phyloP scores from a whole-genome alignment of 2,888 invertebrate species.

The Dolichopus griseipennis region DNA sequence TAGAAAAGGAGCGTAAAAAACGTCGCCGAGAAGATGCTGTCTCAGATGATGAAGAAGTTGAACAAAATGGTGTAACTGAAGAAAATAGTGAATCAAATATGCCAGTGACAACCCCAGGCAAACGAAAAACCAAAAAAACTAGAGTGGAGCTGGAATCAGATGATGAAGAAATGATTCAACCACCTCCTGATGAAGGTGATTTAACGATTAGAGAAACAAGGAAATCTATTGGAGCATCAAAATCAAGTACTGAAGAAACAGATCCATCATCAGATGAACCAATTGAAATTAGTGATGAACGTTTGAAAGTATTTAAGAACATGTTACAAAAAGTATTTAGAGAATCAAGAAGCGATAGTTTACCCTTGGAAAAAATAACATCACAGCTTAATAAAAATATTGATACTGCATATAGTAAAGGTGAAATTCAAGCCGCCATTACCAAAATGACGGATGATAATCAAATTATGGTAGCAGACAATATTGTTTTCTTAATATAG shows the following conservation, averaged over 20 bases:
- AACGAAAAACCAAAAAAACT: slow-evolving; percentile 32
- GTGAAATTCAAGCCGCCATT: slow-evolving; percentile 71
- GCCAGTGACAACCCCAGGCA: slow-evolving; percentile 23
- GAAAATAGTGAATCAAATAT: slow-evolving; percentile 25
- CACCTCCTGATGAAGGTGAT: slow-evolving; percentile 39
- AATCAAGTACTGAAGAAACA: slow-evolving; percentile 20
- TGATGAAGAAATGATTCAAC: slow-evolving; percentile 33
- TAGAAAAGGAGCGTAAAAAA: slow-evolving; percentile 68
- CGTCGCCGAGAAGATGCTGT: slow-evolving; percentile 50
- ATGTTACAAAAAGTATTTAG: slow-evolving; percentile 68
- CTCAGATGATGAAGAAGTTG: slow-evolving; percentile 47
- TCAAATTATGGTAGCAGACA: slow-evolving; percentile 84
- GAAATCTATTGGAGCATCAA: slow-evolving; percentile 24
- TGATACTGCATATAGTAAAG: slow-evolving; percentile 51
- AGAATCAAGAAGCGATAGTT: slow-evolving; percentile 64
- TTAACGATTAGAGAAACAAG: slow-evolving; percentile 38
- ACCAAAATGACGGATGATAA: slow-evolving; percentile 79
- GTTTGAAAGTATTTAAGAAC: slow-evolving; percentile 60
- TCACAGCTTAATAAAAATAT: slow-evolving; percentile 57
- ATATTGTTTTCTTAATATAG: slow-evolving; percentile 73
- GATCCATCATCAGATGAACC: slow-evolving; percentile 23
- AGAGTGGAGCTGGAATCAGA: slow-evolving; percentile 27
- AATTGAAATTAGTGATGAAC: slow-evolving; percentile 41
- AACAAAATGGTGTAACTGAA: slow-evolving; percentile 41
- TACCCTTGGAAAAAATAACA: slow-evolving; percentile 57